Conservation (phyloP, 2,888 invertebrate species). For the Ochropleura plecta region DNA sequence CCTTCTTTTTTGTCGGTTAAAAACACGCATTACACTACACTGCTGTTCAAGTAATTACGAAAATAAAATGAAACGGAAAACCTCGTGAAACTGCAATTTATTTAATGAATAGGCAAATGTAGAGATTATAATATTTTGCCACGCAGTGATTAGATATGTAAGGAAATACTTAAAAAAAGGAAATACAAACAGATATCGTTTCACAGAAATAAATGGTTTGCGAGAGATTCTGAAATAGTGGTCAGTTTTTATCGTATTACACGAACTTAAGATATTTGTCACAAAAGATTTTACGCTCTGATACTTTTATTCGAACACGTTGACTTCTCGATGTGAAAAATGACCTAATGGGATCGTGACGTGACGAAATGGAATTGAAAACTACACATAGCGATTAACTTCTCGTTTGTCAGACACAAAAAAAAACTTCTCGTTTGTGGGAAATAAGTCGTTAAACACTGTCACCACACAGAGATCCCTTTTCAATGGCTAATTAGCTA, state of each 20-base stretch:
- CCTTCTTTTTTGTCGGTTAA: too few relatives aligned
- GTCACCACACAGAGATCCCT: too few relatives aligned
- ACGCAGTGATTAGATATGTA: neutral
- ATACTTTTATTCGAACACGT: slow-evolving; percentile 42
- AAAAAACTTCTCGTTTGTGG: too few relatives aligned
- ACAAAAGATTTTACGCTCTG: slow-evolving; percentile 68
- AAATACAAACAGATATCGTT: neutral
- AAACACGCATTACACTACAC: too few relatives aligned
- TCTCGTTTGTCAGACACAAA: too few relatives aligned
- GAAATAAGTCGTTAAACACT: neutral
- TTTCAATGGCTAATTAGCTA: too few relatives aligned
- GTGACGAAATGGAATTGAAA: slow-evolving; percentile 4
- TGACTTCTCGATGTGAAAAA: slow-evolving; percentile 29
- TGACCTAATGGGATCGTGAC: slow-evolving; percentile 16
- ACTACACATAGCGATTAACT: slow-evolving; percentile 13
- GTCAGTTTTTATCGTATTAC: slow-evolving; percentile 38
- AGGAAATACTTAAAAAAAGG: neutral
- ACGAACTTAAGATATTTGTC: slow-evolving; percentile 16
- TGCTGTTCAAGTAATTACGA: neutral
- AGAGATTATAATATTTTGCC: neutral
- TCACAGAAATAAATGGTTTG: slow-evolving; percentile 24
- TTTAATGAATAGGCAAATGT: neutral
- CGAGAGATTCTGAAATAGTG: slow-evolving; percentile 33
- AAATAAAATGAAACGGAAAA: neutral
- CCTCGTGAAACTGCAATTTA: neutral